Base-by-base conservation (phyloP, 2,797 vertebrate species). In the Argya squamiceps region DNA sequence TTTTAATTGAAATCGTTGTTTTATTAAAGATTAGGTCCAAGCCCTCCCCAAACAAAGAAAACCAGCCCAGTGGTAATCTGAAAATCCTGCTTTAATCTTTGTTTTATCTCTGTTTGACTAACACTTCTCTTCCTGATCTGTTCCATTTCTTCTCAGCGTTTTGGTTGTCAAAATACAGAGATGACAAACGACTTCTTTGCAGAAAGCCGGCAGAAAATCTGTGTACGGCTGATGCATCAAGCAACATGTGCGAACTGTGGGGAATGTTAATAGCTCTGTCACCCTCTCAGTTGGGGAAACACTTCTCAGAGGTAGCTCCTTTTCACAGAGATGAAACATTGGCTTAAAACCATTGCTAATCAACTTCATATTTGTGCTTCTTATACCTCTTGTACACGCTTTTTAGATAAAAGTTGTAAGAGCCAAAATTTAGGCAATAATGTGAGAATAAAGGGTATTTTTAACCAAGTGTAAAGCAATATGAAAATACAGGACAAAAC, bases 61-160 rank as follows among this genome's bases (percentile, higher is more conserved):
- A 81, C 26, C 55, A 86, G 39, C 36, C 29, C 60, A 56, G 53
- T 65, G 58, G 64, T 83, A 88, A 95, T 74, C 75, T 83, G 56
- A 47, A 92, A 86, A 83, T 86, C 58, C 44, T 1, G 6, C 88
- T 97, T 95, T 95, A 85, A 74, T 88, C 87, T 97, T 92, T 91
- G 63, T 91, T 97, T 96, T 88, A 75, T 95, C 93, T 91, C 75
- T 73, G 80, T 89, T 96, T 96, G 89, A 89, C 83, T 80, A 92
- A 58, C 64, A 50, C 49, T 94, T 92, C 80, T 88, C 60, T 85
- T 94, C 60, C 88, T 71, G 46, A 60, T 80, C 71, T 75, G n/a
- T 88, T 93, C 84, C 85, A 77, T 80, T 81, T 84, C 56, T 92
- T 80, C 64, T 89, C 56, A 55, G 22, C 0, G 0, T 92, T 89